phyloP scores from a whole-genome alignment of 2,888 invertebrate genomes.

The Marronus borbonicus region DNA sequence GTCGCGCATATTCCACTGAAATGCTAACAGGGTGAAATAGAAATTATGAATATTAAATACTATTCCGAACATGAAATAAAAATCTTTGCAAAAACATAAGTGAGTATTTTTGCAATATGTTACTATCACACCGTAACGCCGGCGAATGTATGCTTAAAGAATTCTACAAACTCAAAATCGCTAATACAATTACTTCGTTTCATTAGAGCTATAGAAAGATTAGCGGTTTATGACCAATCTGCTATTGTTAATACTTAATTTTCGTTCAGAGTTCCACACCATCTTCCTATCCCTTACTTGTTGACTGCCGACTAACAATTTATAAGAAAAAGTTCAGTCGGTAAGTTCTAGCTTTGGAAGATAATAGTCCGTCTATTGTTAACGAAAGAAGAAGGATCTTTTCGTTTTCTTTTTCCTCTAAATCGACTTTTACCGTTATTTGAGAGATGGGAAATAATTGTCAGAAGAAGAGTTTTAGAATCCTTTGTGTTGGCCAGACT shows the following conservation, averaged over 20 bases:
- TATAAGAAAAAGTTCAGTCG: not conserved
- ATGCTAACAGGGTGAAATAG: too few species aligned
- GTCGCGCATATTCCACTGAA: too few species aligned
- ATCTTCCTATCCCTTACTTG: not conserved
- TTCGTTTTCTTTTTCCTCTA: constrained; percentile 23
- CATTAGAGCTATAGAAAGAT: not conserved
- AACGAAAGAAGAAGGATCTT: constrained; percentile 16
- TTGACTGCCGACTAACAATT: not conserved
- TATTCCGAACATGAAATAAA: too few species aligned
- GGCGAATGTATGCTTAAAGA: too few species aligned
- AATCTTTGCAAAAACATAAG: too few species aligned
- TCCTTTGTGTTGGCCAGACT: constrained; percentile 40
- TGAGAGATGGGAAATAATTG: constrained; percentile 42
- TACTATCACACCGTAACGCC: too few species aligned
- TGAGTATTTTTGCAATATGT: too few species aligned
- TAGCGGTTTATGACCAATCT: not conserved
- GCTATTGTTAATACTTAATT: not conserved
- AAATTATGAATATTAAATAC: too few species aligned
- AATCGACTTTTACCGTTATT: constrained; percentile 33
- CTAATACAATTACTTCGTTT: too few species aligned
- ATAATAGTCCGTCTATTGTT: constrained; percentile 21
- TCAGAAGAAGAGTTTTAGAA: constrained; percentile 21
- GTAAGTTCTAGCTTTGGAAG: not conserved
- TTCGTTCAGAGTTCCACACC: not conserved
- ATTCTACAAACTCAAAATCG: too few species aligned